Conservation (phyloP, 2,797 vertebrate species). For the Labeo calbasu region DNA sequence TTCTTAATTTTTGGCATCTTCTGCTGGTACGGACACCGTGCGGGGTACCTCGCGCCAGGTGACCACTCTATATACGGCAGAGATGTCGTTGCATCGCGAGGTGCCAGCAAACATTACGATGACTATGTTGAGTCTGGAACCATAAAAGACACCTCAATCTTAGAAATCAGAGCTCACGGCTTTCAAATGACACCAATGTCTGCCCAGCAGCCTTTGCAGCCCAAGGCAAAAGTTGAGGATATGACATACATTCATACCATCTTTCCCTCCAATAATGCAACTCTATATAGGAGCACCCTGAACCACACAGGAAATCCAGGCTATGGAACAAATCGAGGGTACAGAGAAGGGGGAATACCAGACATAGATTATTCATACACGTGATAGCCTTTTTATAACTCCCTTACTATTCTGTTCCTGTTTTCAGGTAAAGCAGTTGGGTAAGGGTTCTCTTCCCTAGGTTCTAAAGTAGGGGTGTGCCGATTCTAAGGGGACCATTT, state of each 20-base stretch:
- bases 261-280: slow-evolving; percentile 91
- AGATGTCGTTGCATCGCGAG: slow-evolving; percentile 71
- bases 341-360: slow-evolving; percentile 90
- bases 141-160: slow-evolving; percentile 94
- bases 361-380: slow-evolving; percentile 93
- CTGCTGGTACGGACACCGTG: slow-evolving; percentile 91
- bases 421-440: slow-evolving; percentile 55
- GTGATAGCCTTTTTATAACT: slow-evolving; percentile 76
- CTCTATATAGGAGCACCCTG: slow-evolving; percentile 88
- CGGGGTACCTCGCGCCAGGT: slow-evolving; percentile 81
- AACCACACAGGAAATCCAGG: slow-evolving; percentile 79
- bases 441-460: slow-evolving; percentile 55
- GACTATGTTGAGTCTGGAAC: slow-evolving; percentile 93
- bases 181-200: slow-evolving; percentile 92
- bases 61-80: slow-evolving; percentile 82
- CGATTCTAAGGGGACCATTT: slow-evolving; percentile 33
- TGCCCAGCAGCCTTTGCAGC: slow-evolving; percentile 79
- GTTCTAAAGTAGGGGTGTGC: slow-evolving; percentile 66
- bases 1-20: slow-evolving; percentile 89
- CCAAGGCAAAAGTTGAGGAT: slow-evolving; percentile 84
- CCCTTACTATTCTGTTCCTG: slow-evolving; percentile 50
- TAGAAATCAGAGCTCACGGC: slow-evolving; percentile 90
- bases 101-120: slow-evolving; percentile 84
- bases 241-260: slow-evolving; percentile 92
- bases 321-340: slow-evolving; percentile 90